Evolutionary conservation across 1,140 invertebrate species (phyloP).

Genomic region (Brachionus calyciflorus): DNA sequence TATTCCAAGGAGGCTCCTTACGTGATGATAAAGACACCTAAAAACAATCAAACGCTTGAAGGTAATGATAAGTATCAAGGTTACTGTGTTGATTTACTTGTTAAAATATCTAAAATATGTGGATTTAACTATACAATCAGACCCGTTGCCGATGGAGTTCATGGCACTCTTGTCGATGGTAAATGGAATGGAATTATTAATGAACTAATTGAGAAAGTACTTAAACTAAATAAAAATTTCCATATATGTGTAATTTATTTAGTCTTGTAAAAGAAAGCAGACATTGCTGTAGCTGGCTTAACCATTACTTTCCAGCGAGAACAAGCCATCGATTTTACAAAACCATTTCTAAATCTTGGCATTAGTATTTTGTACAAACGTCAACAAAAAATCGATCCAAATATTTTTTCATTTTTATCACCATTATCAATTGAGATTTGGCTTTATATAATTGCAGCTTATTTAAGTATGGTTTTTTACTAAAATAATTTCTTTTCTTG

Average conservation of each 20-base stretch:
- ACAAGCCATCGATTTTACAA: slow-evolving; percentile 88
- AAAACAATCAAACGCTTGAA: slow-evolving; percentile 6
- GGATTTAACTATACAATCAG: slow-evolving; percentile 81
- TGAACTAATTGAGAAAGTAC: slow-evolving; percentile 71
- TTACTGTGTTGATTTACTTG: slow-evolving; percentile 86
- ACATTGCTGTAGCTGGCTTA: slow-evolving; percentile 85
- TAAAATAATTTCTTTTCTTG: not conserved
- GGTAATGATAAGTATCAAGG: slow-evolving; percentile 64
- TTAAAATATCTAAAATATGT: slow-evolving; percentile 68
- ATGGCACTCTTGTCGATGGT: slow-evolving; percentile 76
- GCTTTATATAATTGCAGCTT: slow-evolving; percentile 60
- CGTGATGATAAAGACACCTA: slow-evolving; percentile 17
- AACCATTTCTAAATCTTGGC: slow-evolving; percentile 84
- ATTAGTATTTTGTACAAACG: slow-evolving; percentile 64
- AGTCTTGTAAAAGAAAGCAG: slow-evolving; percentile 72
- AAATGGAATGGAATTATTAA: slow-evolving; percentile 86
- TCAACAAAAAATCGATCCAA: slow-evolving; percentile 68
- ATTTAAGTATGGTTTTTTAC: slow-evolving; percentile 52
- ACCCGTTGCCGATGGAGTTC: slow-evolving; percentile 72
- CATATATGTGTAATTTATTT: not conserved
- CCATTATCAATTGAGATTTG: slow-evolving; percentile 58
- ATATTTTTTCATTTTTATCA: slow-evolving; percentile 44
- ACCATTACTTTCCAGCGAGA: slow-evolving; percentile 88
- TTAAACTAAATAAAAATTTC: not conserved
- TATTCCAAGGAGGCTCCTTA: slow-evolving; percentile 38